Evolutionary conservation across 2,888 invertebrate genomes (phyloP), one percentile per base, ranked within the genome.

Genomic region (Stegana nigrithorax): DNA sequence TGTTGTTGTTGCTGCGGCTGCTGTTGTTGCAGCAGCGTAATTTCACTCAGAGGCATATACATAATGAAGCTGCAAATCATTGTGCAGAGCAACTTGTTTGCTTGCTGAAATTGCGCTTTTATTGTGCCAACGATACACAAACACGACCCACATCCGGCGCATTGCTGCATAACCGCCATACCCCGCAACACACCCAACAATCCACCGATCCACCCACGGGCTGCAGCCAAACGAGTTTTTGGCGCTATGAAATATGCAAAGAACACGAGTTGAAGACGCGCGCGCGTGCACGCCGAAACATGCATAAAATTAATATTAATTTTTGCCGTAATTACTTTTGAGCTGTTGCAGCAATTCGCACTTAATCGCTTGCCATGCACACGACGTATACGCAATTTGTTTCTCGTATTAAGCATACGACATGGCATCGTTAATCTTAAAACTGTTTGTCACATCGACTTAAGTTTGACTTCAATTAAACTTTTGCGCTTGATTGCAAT

Each of bases 401-500:
- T 4, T 32, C 10, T 32, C n/a, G 10, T 32, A 2, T 2, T 39
- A 6, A 2, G 39, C 39, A 14, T 14, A 10, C 39, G 17, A 8
- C 17, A 39, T n/a, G 14, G n/a, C 39, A 39, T 14, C 39, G n/a
- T 6, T 39, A 39, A 39, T 8, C n/a, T n/a, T 4, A 10, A n/a
- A 17, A 39, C 14, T 39, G n/a, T 5, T 14, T 39, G 32, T 32
- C n/a, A 5, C 32, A 8, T 39, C n/a, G n/a, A n/a, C 6, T 39
- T 39, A 5, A 39, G n/a, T 39, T 39, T 10, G 10, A 4, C 10
- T 32, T 32, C n/a, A 32, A 32, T 2, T n/a, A n/a, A n/a, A n/a
- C n/a, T n/a, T n/a, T 32, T 32, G 32, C 70, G 70, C 60, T 69
- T 55, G 66, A 78, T 78, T 78, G 74, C 76, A 75, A 78, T 75